These are phyloP conservation scores for Cephonodes hylas DNA, from an alignment of 2,888 invertebrate species.

Conservation along the genomic window DNA sequence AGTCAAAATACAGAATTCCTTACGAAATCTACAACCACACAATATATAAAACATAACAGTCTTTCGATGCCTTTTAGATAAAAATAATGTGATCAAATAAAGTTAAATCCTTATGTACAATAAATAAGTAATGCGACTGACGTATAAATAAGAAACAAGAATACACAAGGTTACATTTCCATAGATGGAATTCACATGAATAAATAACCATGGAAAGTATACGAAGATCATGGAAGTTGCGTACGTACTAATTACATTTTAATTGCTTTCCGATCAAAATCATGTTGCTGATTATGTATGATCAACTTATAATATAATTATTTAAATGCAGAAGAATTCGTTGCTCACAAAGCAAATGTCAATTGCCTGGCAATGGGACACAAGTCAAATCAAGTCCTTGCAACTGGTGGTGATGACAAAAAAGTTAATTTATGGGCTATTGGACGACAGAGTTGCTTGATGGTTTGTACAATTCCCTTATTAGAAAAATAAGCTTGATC, in stretches of 20 bases:
- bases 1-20: not conserved
- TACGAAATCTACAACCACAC: not conserved
- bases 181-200: constrained; percentile 46
- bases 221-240: constrained; percentile 91
- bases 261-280: not conserved
- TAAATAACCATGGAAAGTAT: constrained; percentile 69
- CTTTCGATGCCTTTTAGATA: not conserved
- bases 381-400: constrained; percentile 94
- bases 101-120: not conserved
- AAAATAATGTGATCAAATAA: not conserved
- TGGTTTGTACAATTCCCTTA: constrained; percentile 84
- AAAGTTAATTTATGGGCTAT: constrained; percentile 99
- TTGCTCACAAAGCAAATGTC: constrained; percentile 92
- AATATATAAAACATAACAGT: not conserved
- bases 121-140: not conserved
- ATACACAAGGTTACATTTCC: constrained; percentile 36
- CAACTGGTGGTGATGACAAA: constrained; percentile 97
- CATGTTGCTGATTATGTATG: not conserved
- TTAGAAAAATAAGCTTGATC: not conserved
- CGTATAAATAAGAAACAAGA: constrained; percentile 6
- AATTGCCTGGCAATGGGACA: constrained; percentile 94
- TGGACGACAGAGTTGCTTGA: constrained; percentile 96
- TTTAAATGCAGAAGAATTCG: constrained; percentile 88
- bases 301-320: not conserved
- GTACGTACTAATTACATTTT: constrained; percentile 78